Evolutionary conservation across 1,140 invertebrate genomes (phyloP).

Genomic region (Lordiphosa clarofinis): DNA sequence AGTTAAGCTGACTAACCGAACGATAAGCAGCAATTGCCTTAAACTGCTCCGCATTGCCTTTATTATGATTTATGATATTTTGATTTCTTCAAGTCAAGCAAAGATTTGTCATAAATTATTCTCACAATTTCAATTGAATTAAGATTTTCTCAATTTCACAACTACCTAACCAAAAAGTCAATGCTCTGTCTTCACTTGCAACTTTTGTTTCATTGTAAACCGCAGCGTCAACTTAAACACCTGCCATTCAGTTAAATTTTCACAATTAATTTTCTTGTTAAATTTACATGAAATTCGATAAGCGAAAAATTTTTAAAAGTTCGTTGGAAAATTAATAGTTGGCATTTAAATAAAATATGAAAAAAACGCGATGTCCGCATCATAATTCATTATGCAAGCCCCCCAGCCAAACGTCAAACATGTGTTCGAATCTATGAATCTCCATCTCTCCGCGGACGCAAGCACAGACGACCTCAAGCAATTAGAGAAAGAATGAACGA

Average conservation of each 20-base stretch:
- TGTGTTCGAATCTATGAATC: constrained; percentile 4
- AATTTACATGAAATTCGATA: constrained; percentile 55
- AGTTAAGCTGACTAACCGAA: too few relatives aligned
- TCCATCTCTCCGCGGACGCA: not conserved
- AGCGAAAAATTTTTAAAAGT: constrained; percentile 46
- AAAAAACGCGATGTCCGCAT: constrained; percentile 33
- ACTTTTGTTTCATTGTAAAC: too few relatives aligned
- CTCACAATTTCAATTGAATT: too few relatives aligned
- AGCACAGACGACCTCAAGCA: constrained; percentile 33
- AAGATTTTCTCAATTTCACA: too few relatives aligned
- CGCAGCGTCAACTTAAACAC: constrained; percentile 3
- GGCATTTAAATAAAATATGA: constrained; percentile 35
- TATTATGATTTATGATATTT: too few relatives aligned
- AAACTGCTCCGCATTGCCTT: too few relatives aligned
- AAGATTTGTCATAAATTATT: too few relatives aligned
- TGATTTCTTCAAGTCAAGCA: too few relatives aligned
- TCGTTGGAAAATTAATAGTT: constrained; percentile 60
- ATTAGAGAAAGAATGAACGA: constrained; percentile 27
- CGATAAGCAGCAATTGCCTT: too few relatives aligned
- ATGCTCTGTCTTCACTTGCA: too few relatives aligned
- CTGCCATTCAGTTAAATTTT: constrained; percentile 15
- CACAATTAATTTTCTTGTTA: constrained; percentile 40
- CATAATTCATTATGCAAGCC: constrained; percentile 65
- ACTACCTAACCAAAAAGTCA: too few relatives aligned
- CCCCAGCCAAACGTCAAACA: constrained; percentile 4